Base-by-base conservation (phyloP, 2,113 vertebrate genomes). In the Sporophila hypoxantha region DNA sequence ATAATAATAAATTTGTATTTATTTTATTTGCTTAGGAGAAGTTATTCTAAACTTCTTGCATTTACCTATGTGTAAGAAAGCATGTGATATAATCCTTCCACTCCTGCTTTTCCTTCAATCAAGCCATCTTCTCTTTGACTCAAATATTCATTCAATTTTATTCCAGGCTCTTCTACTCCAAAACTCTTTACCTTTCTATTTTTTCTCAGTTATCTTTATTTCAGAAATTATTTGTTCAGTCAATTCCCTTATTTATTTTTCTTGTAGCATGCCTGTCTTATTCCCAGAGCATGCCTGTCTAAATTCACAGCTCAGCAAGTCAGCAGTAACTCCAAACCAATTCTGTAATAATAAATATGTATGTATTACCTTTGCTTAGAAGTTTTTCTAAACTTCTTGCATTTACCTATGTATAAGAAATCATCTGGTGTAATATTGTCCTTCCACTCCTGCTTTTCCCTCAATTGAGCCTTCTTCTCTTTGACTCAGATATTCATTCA, bases 51-150 rank as follows among this genome's bases (percentile, higher is more conserved):
- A 57, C 4, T 52, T 52, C 17, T 14, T 73, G 6, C 1, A 21
- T 68, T 76, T 82, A 49, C 13, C 13, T 66, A 3, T 19, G 7
- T 42, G 7, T 60, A 68, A 57, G 25, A 82, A 89, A 77, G 47
- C 19, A n/a, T 3, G 0, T 0, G 1, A 4, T 56, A 7, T 32
- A 20, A 47, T 39, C 7, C 2, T 77, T 74, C 39, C 20, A 64
- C 5, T 62, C 19, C 21, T 65, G 8, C 16, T 15, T 30, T 65
- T 77, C 53, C 73, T 23, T 62, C 14, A 56, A 9, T 25, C 9
- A 15, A 78, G 4, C 5, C 5, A 9, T 6, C 22, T 39, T 71
- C 14, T 82, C 27, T 42, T 66, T 74, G 10, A 47, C 25, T 59
- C 11, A 52, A 64, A 74, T 30, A 36, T 8, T 36, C 36, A n/a